Percentiles rank a stretch among this genome's conserved stretches.
Conservation (phyloP, 2,888 invertebrate genomes). For the Napeogenes inachia region DNA sequence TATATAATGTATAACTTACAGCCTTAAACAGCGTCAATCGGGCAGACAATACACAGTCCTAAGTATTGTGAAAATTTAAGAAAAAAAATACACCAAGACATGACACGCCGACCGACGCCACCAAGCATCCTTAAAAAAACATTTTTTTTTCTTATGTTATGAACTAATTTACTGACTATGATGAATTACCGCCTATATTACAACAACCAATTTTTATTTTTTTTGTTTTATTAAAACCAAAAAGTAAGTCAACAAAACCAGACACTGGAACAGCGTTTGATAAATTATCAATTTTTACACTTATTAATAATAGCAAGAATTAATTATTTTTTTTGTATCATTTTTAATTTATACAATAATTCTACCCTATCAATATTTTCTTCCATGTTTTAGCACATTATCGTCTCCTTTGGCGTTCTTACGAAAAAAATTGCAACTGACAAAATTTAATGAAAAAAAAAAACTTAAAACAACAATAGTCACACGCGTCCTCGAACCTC, state of each 20-base stretch:
- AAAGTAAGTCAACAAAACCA: slow-evolving; percentile 23
- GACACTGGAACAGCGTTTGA: slow-evolving; percentile 30
- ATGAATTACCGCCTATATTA: slow-evolving; percentile 55
- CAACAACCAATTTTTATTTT: slow-evolving; percentile 59
- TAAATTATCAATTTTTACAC: slow-evolving; percentile 33
- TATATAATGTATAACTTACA: slow-evolving; percentile 77
- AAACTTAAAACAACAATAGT: slow-evolving; percentile 58
- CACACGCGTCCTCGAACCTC: slow-evolving; percentile 36
- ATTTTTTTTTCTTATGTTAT: slow-evolving; percentile 50
- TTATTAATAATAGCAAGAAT: slow-evolving; percentile 50
- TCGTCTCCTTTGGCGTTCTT: slow-evolving; percentile 71
- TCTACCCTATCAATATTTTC: slow-evolving; percentile 41
- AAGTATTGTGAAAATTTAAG: slow-evolving; percentile 36
- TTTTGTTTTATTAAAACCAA: slow-evolving; percentile 29
- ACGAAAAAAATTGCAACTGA: slow-evolving; percentile 67
- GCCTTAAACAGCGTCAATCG: slow-evolving; percentile 56
- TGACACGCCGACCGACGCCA: slow-evolving; percentile 39
- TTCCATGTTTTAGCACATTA: slow-evolving; percentile 47
- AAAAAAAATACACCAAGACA: slow-evolving; percentile 44
- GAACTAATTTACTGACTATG: slow-evolving; percentile 39
- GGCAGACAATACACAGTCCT: slow-evolving; percentile 23
- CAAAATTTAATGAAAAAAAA: slow-evolving; percentile 51
- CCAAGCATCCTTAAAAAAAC: slow-evolving; percentile 58
- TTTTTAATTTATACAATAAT: slow-evolving; percentile 65
- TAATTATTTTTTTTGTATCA: slow-evolving; percentile 56